phyloP scores from a whole-genome alignment of 2,888 invertebrate genomes.

The Parelbella ahira region DNA sequence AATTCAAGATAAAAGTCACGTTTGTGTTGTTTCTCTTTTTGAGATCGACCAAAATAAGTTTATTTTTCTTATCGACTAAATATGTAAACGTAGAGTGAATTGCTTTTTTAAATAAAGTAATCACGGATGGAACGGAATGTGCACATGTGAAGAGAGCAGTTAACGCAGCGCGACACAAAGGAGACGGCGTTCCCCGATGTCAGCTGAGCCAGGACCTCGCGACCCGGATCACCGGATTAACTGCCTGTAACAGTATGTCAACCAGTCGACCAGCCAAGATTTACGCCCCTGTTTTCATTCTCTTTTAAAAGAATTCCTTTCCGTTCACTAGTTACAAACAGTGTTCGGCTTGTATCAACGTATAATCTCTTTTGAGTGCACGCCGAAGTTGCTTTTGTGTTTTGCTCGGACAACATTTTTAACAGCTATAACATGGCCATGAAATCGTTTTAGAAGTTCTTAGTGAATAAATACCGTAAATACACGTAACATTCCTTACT shows the following conservation, averaged over 20 bases:
- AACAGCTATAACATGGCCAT: too few species aligned
- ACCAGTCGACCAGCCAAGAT: constrained; percentile 63
- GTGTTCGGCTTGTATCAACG: constrained; percentile 10
- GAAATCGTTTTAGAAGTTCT: too few species aligned
- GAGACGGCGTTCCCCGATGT: constrained; percentile 50
- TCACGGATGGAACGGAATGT: constrained; percentile 16
- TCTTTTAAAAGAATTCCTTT: constrained; percentile 46
- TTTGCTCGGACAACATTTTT: constrained; percentile 14
- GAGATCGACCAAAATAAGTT: constrained; percentile 4
- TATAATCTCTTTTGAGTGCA: constrained; percentile 21
- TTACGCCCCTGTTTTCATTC: constrained; percentile 64
- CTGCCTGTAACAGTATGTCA: constrained; percentile 72
- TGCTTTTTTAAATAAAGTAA: neutral
- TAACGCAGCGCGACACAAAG: constrained; percentile 49
- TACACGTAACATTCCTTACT: too few species aligned
- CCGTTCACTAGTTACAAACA: constrained; percentile 18
- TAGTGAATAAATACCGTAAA: too few species aligned
- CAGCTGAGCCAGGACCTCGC: constrained; percentile 53
- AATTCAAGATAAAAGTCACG: constrained; percentile 14
- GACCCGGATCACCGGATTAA: constrained; percentile 72
- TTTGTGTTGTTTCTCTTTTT: constrained; percentile 11
- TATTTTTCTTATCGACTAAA: constrained; percentile 12
- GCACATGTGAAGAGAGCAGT: constrained; percentile 52
- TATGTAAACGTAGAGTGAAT: constrained; percentile 5
- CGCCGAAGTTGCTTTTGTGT: constrained; percentile 9